Evolutionary conservation across 2,113 vertebrate genomes (phyloP), one percentile per base, ranked within the genome.

Genomic region (Mormyrus lacerda): DNA sequence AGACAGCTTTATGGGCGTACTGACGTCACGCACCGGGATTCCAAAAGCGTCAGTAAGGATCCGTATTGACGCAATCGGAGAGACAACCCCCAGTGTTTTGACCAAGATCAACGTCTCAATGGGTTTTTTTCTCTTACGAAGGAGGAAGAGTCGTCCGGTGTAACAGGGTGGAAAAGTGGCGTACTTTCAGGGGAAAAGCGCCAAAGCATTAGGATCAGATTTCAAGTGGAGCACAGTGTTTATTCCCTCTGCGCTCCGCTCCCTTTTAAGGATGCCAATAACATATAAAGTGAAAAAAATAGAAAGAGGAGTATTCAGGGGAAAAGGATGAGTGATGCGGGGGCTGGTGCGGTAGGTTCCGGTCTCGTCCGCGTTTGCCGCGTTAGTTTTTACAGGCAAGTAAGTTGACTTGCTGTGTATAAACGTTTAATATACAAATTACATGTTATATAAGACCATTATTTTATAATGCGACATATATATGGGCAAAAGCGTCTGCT

Each of bases 1-100:
- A 17, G 13, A 61, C 79, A 83, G 15, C 53, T 61, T 85, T 90
- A 69, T 27, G 44, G 50, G 86, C 39, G 24, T 7, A 84, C 50
- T 93, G 94, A 94, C 91, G 93, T 90, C 90, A 92, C 89, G 86
- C 69, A 90, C 90, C 91, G 95, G 96, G 95, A 96, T 96, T 95
- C 96, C 96, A 94, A 48, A 89, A 93, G 94, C 96, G 95, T 96
- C 96, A 96, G 93, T 89, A 90, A 85, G 17, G 92, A 79, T 47
- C 61, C 48, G 89, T 93, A 39, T 39, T 94, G 94, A 94, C 93
- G 91, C 96, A 94, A 93, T 89, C 89, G 91, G 91, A 91, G 91
- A 90, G 91, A 87, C 84, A 85, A 69, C 88, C 89, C 73, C 79
- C 82, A 79, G 83, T 89, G 90, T 90, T 90, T 88, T 90, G 88